Conservation (phyloP, 1,140 invertebrate genomes). For the Dinothrombium tinctorium region DNA sequence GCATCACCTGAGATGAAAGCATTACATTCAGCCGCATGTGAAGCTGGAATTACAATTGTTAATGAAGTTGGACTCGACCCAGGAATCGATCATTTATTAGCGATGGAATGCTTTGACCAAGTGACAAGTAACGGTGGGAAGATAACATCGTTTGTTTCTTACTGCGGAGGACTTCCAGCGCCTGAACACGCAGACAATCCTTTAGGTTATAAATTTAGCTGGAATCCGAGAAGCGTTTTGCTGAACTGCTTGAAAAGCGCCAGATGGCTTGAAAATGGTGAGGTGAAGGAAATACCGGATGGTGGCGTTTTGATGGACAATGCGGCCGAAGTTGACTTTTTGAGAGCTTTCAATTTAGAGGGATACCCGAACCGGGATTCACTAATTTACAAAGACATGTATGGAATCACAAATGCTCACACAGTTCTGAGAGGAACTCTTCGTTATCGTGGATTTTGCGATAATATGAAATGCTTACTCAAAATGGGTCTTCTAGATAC, state of each 20-base stretch:
- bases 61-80: constrained; percentile 93
- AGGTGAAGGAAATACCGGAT: constrained; percentile 28
- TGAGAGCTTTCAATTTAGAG: constrained; percentile 89
- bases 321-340: constrained; percentile 50
- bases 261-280: constrained; percentile 57
- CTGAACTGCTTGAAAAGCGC: constrained; percentile 67
- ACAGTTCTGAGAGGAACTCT: constrained; percentile 71
- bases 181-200: constrained; percentile 85
- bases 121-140: constrained; percentile 42
- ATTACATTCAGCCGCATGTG: constrained; percentile 47
- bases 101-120: constrained; percentile 88
- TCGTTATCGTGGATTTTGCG: constrained; percentile 44
- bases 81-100: constrained; percentile 88
- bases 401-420: constrained; percentile 49
- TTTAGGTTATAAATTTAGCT: constrained; percentile 84
- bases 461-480: constrained; percentile 61
- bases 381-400: constrained; percentile 58
- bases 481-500: constrained; percentile 65
- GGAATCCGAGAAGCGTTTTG: constrained; percentile 74
- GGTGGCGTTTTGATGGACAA: constrained; percentile 54
- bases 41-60: constrained; percentile 68
- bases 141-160: constrained; percentile 81
- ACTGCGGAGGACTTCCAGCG: constrained; percentile 84
- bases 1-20: constrained; percentile 53
- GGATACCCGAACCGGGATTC: constrained; percentile 92